Conservation (phyloP, 2,113 vertebrate species). For the Peromyscus leucopus region DNA sequence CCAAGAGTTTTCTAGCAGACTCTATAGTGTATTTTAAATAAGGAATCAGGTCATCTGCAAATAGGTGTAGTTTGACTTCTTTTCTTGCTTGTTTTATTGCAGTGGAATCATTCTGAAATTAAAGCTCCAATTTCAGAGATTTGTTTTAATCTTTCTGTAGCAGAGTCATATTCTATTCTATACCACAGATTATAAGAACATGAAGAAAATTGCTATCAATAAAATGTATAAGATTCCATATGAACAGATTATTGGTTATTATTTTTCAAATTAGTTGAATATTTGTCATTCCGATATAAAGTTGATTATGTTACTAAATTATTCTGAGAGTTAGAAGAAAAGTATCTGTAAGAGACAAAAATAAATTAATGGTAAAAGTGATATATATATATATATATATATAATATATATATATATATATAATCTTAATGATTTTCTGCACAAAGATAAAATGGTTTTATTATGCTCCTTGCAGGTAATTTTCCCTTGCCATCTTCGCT, state of each 20-base stretch:
- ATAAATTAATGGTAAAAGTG: neutral
- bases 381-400: no score
- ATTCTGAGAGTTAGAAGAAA: neutral
- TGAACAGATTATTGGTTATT: neutral
- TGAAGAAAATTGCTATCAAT: neutral
- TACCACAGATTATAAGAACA: neutral
- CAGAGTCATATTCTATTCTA: neutral
- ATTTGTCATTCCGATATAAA: neutral
- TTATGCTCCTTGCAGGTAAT: neutral
- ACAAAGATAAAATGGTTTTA: neutral
- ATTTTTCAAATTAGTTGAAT: neutral
- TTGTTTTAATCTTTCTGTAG: neutral
- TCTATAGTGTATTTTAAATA: neutral
- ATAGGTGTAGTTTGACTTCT: neutral
- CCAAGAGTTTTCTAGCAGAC: neutral
- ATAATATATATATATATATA: no score
- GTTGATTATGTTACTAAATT: constrained; percentile 18
- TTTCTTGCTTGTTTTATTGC: neutral
- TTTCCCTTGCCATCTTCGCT: constrained; percentile 47
- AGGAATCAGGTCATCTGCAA: neutral
- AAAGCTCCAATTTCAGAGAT: neutral
- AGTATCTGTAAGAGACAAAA: neutral
- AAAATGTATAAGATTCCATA: neutral
- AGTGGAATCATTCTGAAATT: constrained; percentile 7
- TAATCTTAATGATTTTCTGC: constrained; percentile 36